Evolutionary conservation across 2,888 invertebrate genomes (phyloP), one percentile per base, ranked within the genome.

Genomic region (Parapristionchus giblindavisi): DNA sequence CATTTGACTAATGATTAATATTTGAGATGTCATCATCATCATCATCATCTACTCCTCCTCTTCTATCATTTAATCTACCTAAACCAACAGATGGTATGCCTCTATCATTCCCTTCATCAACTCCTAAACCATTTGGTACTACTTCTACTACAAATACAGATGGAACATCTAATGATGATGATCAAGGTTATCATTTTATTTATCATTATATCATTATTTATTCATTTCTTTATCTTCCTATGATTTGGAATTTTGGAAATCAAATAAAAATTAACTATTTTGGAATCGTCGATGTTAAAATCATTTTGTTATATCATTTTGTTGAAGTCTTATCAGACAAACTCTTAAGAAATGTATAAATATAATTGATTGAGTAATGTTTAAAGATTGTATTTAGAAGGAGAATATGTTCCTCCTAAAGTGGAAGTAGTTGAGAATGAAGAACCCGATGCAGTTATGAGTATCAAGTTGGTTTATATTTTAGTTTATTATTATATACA

Each of bases 321-420:
- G n/a, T n/a, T n/a, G n/a, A n/a, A n/a, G n/a, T n/a, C n/a, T n/a
- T n/a, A n/a, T n/a, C n/a, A n/a, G n/a, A n/a, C n/a, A n/a, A n/a
- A n/a, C n/a, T n/a, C n/a, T n/a, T n/a, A n/a, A n/a, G n/a, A n/a
- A n/a, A n/a, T n/a, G n/a, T n/a, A n/a, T n/a, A n/a, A n/a, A n/a
- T n/a, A n/a, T n/a, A n/a, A n/a, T n/a, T n/a, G n/a, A n/a, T n/a
- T n/a, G n/a, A n/a, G n/a, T 27, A 56, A 56, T 24, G n/a, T 56
- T 17, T 24, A 24, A 56, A 29, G 6, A n/a, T 43, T 48, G 43
- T 34, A 52, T 58, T 0, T 48, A 73, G 73, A 61, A 17, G 73
- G 48, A 58, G 83, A 83, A 63, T 81, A 83, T 60, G 82, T 81
- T 27, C 83, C 83, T 5, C 83, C 83, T 1, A 83, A 83, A 66